These are phyloP conservation scores for Dysdera silvatica DNA, from an alignment of 1,140 invertebrate species.

Conservation along the genomic window DNA sequence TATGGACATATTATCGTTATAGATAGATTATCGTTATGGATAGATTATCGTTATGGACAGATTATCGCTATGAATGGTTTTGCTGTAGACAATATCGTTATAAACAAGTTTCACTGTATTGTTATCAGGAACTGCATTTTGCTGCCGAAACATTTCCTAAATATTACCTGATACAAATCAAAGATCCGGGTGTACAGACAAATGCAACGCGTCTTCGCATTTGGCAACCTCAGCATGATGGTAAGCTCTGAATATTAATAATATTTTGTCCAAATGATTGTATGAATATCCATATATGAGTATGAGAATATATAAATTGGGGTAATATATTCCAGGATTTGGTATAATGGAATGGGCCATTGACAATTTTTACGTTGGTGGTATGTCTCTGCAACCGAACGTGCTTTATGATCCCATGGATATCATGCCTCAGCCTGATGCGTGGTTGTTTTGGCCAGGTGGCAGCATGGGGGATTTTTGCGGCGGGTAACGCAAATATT, in stretches of 20 bases:
- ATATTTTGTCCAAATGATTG: not conserved
- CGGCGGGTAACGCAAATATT: slow-evolving; percentile 35
- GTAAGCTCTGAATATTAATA: slow-evolving; percentile 29
- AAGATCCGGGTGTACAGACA: slow-evolving; percentile 32
- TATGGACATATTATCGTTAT: no score
- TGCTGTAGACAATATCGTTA: not conserved
- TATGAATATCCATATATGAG: no score
- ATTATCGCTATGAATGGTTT: no score
- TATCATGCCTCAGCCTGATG: slow-evolving; percentile 33
- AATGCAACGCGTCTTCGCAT: slow-evolving; percentile 47
- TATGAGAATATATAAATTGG: no score
- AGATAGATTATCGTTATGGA: no score
- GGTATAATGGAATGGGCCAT: slow-evolving; percentile 43
- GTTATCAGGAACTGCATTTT: slow-evolving; percentile 43
- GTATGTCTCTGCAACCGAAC: slow-evolving; percentile 42
- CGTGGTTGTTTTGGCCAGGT: slow-evolving; percentile 46
- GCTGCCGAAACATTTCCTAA: slow-evolving; percentile 37
- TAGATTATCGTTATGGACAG: no score
- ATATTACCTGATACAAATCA: slow-evolving; percentile 35
- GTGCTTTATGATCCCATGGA: slow-evolving; percentile 44
- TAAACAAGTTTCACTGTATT: not conserved
- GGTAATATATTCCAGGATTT: slow-evolving; percentile 5
- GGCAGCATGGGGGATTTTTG: slow-evolving; percentile 41
- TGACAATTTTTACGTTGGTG: slow-evolving; percentile 45
- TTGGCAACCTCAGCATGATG: slow-evolving; percentile 46